Conservation (phyloP, 1,140 invertebrate species). For the Holotrichia oblita region DNA sequence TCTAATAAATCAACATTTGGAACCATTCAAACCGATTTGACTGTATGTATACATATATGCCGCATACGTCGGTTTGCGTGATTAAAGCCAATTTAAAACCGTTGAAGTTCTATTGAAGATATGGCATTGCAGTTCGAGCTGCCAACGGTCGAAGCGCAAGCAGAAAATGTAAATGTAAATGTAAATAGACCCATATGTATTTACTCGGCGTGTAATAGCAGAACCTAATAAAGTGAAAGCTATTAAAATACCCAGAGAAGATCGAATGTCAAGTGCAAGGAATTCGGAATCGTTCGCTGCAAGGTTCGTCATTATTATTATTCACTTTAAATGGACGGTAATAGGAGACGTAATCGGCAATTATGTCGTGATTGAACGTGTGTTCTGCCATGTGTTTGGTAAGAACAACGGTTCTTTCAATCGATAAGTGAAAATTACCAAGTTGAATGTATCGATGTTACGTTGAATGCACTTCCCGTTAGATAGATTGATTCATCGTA, state of each 20-base stretch:
- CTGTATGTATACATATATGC: no score
- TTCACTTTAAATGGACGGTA: constrained; percentile 30
- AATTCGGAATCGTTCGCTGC: constrained; percentile 11
- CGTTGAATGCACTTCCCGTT: neutral
- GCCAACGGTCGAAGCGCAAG: neutral
- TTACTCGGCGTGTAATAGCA: constrained; percentile 18
- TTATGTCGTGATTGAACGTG: neutral
- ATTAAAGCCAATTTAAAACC: constrained; percentile 13
- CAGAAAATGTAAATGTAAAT: neutral
- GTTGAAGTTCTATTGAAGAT: neutral
- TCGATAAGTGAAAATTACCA: neutral
- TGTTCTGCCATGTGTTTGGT: neutral
- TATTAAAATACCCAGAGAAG: constrained; percentile 25
- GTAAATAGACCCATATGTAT: constrained; percentile 2
- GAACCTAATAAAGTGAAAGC: constrained; percentile 35
- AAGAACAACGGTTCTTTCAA: constrained; percentile 7
- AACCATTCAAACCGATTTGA: no score
- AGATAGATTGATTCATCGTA: neutral
- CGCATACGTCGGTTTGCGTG: neutral
- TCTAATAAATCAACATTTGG: no score
- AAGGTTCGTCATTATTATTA: constrained; percentile 1
- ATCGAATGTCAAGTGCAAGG: constrained; percentile 34
- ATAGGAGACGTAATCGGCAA: constrained; percentile 29
- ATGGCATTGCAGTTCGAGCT: neutral
- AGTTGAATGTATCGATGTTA: neutral